Conservation (phyloP, 1,140 invertebrate genomes). For the Bombus fervidus region DNA sequence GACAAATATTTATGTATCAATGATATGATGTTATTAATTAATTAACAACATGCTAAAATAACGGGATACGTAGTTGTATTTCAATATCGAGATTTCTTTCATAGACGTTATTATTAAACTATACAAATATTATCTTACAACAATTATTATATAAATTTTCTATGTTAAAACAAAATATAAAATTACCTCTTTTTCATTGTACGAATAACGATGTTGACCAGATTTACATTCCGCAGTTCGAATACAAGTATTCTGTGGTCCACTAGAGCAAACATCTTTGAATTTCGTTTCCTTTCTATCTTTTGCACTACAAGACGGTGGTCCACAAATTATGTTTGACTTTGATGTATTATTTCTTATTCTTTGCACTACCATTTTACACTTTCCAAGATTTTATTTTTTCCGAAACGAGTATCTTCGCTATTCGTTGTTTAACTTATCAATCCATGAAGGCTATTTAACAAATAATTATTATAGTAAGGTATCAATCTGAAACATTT, state of each 20-base stretch:
- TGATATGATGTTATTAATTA: not conserved
- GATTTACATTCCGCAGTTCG: not conserved
- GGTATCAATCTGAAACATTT: not conserved
- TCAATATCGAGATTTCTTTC: no score
- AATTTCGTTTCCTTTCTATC: not conserved
- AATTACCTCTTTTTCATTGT: conserved; percentile 51
- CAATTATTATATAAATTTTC: no score
- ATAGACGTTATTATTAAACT: no score
- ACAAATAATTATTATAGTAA: not conserved
- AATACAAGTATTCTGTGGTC: not conserved
- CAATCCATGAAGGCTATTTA: not conserved
- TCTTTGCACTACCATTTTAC: not conserved
- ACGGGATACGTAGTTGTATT: not conserved
- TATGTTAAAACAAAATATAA: not conserved
- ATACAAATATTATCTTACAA: no score
- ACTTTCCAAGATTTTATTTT: not conserved
- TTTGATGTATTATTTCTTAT: not conserved
- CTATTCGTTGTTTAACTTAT: not conserved
- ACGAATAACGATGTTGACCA: not conserved
- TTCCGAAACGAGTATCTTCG: not conserved
- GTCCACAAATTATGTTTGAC: not conserved
- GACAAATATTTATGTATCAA: not conserved
- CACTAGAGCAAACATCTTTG: not conserved
- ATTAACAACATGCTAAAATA: not conserved
- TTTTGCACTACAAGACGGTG: not conserved